Evolutionary conservation across 2,113 vertebrate genomes (phyloP), one percentile per base, ranked within the genome.

Genomic region (Sarotherodon lohbergeri): DNA sequence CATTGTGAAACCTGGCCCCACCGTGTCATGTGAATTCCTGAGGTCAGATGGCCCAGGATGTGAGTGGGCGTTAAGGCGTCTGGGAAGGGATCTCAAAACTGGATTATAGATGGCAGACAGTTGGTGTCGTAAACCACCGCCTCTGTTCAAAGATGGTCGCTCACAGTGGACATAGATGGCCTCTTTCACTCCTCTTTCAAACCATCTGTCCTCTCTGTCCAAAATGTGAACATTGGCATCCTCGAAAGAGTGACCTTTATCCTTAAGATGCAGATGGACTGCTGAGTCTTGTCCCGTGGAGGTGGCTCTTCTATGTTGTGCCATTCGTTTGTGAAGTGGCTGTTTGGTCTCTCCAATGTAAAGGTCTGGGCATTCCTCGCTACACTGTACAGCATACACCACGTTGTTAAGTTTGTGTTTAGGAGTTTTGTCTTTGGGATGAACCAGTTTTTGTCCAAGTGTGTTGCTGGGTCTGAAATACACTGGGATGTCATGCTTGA

Each of bases 211-310:
- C 52, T 54, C 1, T 22, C 2, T 54, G 52, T 54, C 5, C n/a
- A 55, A 22, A 11, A 55, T 22, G n/a, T 55, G 52, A 22, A 22
- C 0, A 0, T 2, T 55, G 10, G 10, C n/a, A 12, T 55, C 52
- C 10, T 55, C 3, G 0, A 55, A 55, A 55, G 52, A 55, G 52
- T 54, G n/a, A 2, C 52, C 52, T 55, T 55, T 1, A 1, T 0
- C 22, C 54, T 56, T 56, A 2, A 56, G 3, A 7, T 13, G 54
- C 11, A 56, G 55, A 7, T 27, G 55, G 22, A 56, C 55, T 0
- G 55, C 22, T 0, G 10, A 56, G 22, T 14, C 6, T 56, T 56
- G 55, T 56, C 22, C 0, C 0, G 12, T 56, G 12, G 0, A 27
- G 55, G 22, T 14, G 12, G 55, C 6, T 56, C 22, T 56, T 56